Base-by-base conservation (phyloP, 2,113 vertebrate species). In the Lophura nycthemera region DNA sequence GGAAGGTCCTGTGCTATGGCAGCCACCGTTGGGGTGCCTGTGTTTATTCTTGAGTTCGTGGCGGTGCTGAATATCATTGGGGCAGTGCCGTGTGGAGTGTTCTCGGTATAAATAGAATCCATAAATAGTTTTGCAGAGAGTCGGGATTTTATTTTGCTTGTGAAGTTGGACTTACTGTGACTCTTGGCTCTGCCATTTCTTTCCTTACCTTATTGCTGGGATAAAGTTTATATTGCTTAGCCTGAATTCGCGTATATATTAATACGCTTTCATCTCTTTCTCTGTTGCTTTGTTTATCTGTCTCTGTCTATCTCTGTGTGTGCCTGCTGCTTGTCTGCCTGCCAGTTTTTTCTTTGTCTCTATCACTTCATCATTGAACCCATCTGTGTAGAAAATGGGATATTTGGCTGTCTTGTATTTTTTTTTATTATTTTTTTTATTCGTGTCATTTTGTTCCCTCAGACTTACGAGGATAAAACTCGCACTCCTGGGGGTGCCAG, bases 331-430 rank as follows among this genome's bases (percentile, higher is more conserved):
- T 95, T 96, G 95, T 97, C 97, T 96, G 91, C 96, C 92, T 97
- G 95, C 90, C 97, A 96, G 96, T 93, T 96, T 98, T 97, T 97
- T 95, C 97, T 98, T 98, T 98, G 96, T 97, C 95, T 97, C 93
- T 97, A 90, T 97, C 96, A 97, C 94, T 97, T 97, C 95, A 96
- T 96, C 95, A 92, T 88, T 96, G 96, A 97, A 96, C 89, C 96
- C 94, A 97, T 97, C 97, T 97, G 94, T 96, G 91, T 97, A 91
- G 93, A 97, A 97, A 97, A 97, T 88, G 92, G 90, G 84, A 95
- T 95, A 95, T 95, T 95, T 97, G 90, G 63, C 91, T 97, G 95
- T 92, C 83, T 96, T 80, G 66, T 86, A 32, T 91, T 94, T 88
- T 93, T 45, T 77, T 96, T 80, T 59, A 21, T 86, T 89, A 48